Base-by-base conservation (phyloP, 1,140 invertebrate species). In the Laodelphax striatellus region DNA sequence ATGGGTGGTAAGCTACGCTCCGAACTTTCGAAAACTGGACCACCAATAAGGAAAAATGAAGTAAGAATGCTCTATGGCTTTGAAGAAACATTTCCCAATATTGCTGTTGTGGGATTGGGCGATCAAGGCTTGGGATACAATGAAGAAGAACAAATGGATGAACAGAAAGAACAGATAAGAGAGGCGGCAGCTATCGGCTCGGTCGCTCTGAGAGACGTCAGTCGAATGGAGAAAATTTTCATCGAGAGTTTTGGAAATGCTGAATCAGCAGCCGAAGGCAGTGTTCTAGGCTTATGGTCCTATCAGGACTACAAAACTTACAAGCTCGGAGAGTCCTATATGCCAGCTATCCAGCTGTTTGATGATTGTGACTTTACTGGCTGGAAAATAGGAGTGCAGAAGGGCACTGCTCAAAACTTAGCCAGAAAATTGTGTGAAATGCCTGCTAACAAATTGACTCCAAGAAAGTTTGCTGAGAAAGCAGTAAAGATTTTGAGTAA, bases 241-340 rank as follows among this genome's bases (percentile, higher is more conserved):
- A 71, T 92, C 0, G 88, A 91, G 69, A 76, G 78, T 41, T 82
- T 88, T 67, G 81, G 79, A 0, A 79, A 87, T 72, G 78, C 86
- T 1, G 84, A 88, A 71, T 82, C 85, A 28, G 80, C 86, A 5
- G 87, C 87, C 4, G 88, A 91, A 72, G 87, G 86, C 5, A 79
- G 80, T 44, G 65, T 73, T 24, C 72, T 92, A 41, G 75, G 76
- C 42, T 68, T 82, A 5, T 87, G 78, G 76, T 71, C 72, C 42
- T 88, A 80, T 70, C 84, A 88, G 73, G 82, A 83, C 55, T 42
- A 60, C 13, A 65, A 57, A 24, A n/a, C 11, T 34, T 56, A 44
- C 38, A 43, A 62, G 55, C 6, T 44, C 17, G 57, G 62, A 50
- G 21, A 38, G 13, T 21, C 44, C 1, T 21, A 53, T 2, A 46